Evolutionary conservation across 1,140 invertebrate species (phyloP).

Genomic region (Pseudomyrmex sp.): DNA sequence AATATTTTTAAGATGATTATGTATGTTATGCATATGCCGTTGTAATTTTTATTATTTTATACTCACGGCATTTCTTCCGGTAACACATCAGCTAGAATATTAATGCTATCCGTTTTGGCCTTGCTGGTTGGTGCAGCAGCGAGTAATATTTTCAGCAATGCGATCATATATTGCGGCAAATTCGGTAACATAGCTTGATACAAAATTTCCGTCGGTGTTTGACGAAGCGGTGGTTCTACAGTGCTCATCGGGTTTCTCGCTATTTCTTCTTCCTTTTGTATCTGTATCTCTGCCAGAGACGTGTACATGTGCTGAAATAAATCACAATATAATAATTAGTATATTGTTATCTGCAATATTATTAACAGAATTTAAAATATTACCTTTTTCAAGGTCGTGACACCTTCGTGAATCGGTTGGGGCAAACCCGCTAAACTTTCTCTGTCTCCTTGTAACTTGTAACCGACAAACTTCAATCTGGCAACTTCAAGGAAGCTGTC

Average conservation of each 20-base stretch:
- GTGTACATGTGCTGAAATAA: slow-evolving; percentile 91
- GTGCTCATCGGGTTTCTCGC: slow-evolving; percentile 91
- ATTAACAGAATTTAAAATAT: slow-evolving; percentile 54
- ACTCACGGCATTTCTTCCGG: slow-evolving; percentile 97
- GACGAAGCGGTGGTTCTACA: slow-evolving; percentile 79
- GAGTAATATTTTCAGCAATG: slow-evolving; percentile 97
- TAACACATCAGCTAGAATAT: slow-evolving; percentile 98
- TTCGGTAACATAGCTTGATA: slow-evolving; percentile 97
- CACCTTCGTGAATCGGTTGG: slow-evolving; percentile 97
- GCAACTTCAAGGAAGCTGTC: slow-evolving; percentile 96
- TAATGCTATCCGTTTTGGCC: slow-evolving; percentile 99
- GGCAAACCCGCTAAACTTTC: slow-evolving; percentile 96
- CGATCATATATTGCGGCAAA: slow-evolving; percentile 98
- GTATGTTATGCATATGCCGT: not conserved
- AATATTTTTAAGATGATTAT: not conserved
- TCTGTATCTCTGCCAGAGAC: slow-evolving; percentile 93
- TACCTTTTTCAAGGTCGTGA: slow-evolving; percentile 93
- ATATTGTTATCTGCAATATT: not conserved
- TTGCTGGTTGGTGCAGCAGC: slow-evolving; percentile 99
- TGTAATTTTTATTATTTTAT: slow-evolving; percentile 4
- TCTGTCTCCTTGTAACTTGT: slow-evolving; percentile 93
- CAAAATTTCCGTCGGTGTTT: slow-evolving; percentile 94
- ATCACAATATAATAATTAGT: slow-evolving; percentile 8
- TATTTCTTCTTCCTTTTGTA: slow-evolving; percentile 93
- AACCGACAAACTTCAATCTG: slow-evolving; percentile 97